A percentile compares a stretch with the other conserved stretches of the same genome.
These are phyloP conservation scores for Littorina saxatilis DNA, from an alignment of 1,140 invertebrate species.

Conservation along the genomic window DNA sequence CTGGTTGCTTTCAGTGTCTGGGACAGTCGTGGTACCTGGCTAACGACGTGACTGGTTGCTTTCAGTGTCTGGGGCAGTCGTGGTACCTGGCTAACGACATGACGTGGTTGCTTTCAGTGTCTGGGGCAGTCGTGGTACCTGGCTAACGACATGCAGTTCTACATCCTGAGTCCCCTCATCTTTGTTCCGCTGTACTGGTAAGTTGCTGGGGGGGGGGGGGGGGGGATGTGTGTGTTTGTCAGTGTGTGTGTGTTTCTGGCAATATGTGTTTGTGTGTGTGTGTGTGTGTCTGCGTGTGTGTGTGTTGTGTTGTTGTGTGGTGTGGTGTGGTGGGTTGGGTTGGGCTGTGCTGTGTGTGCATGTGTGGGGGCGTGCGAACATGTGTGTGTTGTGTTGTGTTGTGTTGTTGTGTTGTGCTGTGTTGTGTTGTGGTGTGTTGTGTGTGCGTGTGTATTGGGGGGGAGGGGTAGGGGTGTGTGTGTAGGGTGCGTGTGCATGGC, in stretches of 20 bases:
- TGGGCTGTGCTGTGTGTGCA: neutral
- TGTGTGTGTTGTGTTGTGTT: neutral
- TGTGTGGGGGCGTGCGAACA: neutral
- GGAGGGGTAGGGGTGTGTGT: neutral
- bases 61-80: too few relatives aligned
- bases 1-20: too few relatives aligned
- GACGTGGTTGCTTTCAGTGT: slow-evolving; percentile 80
- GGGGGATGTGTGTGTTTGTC: neutral
- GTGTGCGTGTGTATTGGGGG: neutral
- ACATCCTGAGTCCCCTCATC: slow-evolving; percentile 82
- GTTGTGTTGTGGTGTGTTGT: neutral
- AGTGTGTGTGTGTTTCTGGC: neutral
- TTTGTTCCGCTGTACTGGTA: slow-evolving; percentile 67
- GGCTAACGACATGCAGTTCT: slow-evolving; percentile 89
- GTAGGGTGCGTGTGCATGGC: neutral
- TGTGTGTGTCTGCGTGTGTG: neutral
- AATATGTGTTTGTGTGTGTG: neutral
- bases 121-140: slow-evolving; percentile 86
- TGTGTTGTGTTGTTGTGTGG: neutral
- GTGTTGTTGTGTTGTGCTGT: too few relatives aligned
- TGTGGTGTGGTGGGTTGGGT: neutral
- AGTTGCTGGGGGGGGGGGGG: too few relatives aligned
- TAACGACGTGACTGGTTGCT: too few relatives aligned
- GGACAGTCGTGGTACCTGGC: too few relatives aligned
- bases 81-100: too few relatives aligned